Percentiles rank a stretch among this genome's conserved stretches.
phyloP scores from a whole-genome alignment of 2,888 invertebrate species.

The Leuctra nigra region DNA sequence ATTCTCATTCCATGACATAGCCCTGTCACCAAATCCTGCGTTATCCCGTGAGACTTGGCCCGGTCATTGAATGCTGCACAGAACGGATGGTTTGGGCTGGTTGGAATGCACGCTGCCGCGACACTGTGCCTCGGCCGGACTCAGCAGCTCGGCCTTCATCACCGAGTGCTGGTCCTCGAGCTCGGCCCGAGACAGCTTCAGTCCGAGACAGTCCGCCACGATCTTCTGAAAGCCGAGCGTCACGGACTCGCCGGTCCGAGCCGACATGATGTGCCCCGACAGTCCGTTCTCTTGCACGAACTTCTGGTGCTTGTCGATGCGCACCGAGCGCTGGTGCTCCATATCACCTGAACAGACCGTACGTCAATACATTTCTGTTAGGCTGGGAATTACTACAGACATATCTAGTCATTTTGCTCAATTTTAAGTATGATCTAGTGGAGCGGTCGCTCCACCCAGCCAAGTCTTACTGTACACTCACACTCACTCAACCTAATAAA shows the following conservation, averaged over 20 bases:
- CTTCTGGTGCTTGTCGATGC: constrained; percentile 55
- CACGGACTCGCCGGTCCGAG: constrained; percentile 68
- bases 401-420: too few species aligned
- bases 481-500: too few species aligned
- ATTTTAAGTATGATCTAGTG: too few species aligned
- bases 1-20: too few species aligned
- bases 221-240: constrained; percentile 58
- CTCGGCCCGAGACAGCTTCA: constrained; percentile 56
- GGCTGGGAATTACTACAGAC: too few species aligned
- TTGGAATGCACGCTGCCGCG: background rate
- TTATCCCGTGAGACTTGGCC: background rate
- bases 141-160: constrained; percentile 54
- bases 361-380: too few species aligned
- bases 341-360: constrained; percentile 58
- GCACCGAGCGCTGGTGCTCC: constrained; percentile 64
- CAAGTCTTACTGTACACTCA: too few species aligned
- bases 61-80: constrained; percentile 25
- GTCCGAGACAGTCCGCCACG: constrained; percentile 59
- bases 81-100: constrained; percentile 22
- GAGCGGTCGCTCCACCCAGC: too few species aligned
- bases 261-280: constrained; percentile 56
- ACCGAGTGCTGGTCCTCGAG: constrained; percentile 59
- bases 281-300: constrained; percentile 58
- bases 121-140: background rate
- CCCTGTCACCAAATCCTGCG: background rate